These are phyloP conservation scores for Chelmon rostratus DNA, from an alignment of 2,797 vertebrate species.

Conservation along the genomic window DNA sequence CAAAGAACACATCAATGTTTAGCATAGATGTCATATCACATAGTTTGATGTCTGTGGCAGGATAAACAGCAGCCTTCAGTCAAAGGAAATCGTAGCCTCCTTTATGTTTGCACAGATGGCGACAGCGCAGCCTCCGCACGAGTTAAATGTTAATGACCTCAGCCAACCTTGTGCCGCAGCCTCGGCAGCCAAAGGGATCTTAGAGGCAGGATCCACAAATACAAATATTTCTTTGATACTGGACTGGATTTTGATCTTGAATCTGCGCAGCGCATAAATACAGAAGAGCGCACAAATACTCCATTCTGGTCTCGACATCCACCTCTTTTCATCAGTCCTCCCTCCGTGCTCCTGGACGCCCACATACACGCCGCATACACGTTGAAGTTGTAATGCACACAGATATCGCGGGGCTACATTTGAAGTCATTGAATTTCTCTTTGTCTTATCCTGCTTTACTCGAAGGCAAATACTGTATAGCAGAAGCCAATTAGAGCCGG, in stretches of 20 bases:
- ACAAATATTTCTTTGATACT: slow-evolving; percentile 29
- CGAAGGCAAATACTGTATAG: slow-evolving; percentile 44
- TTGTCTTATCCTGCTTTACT: slow-evolving; percentile 36
- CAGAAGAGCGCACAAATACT: slow-evolving; percentile 11
- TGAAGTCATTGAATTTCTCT: slow-evolving; percentile 38
- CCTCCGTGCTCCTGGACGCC: slow-evolving; percentile 16
- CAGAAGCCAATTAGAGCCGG: slow-evolving; percentile 73
- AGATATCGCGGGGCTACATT: slow-evolving; percentile 11
- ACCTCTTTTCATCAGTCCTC: slow-evolving; percentile 29
- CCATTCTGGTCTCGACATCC: neutral
- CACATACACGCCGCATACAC: neutral
- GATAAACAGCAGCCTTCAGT: slow-evolving; percentile 20
- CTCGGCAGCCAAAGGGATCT: neutral
- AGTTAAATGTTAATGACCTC: slow-evolving; percentile 46
- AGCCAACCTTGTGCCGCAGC: slow-evolving; percentile 14
- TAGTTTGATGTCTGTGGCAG: neutral
- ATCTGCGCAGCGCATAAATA: slow-evolving; percentile 26
- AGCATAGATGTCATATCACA: neutral
- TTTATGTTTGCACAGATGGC: slow-evolving; percentile 20
- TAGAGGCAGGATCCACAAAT: slow-evolving; percentile 14
- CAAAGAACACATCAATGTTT: neutral
- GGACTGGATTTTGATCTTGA: slow-evolving; percentile 16
- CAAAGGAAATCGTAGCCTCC: slow-evolving; percentile 26
- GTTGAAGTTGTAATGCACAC: slow-evolving; percentile 16
- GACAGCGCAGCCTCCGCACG: slow-evolving; percentile 10